Evolutionary conservation across 2,888 invertebrate genomes (phyloP), one percentile per base, ranked within the genome.

Genomic region (Callinectes sapidus): DNA sequence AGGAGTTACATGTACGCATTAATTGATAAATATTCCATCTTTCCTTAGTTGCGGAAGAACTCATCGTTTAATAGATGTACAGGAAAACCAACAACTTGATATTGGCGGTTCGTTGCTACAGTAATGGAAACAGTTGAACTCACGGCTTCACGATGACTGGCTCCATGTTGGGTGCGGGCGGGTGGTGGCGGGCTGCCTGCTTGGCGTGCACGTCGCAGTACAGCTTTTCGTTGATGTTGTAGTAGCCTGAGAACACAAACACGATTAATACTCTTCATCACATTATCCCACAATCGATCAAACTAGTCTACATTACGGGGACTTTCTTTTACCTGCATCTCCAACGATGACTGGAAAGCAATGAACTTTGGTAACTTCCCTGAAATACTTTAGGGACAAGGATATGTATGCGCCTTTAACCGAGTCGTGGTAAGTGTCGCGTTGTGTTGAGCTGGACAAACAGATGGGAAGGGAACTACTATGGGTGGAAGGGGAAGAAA

Each of bases 181-280:
- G 93, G 88, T 94, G 90, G 89, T 93, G 92, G 66, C 92, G 92
- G 61, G 94, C 94, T 8, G 94, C 94, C 87, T 94, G 94, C 91
- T 94, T 94, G 85, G 99, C 99, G 96, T 99, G 99, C 95, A 98
- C 97, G 96, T 99, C 99, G 96, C 99, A 99, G 96, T 99, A 99
- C 95, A 99, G 96, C 96, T 99, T 98, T 95, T 98, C 98, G 96
- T 98, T 98, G 96, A 99, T 97, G 96, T 98, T 98, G 97, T 98
- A 99, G 96, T 99, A 99, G 95, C 99, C 96, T 96, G 95, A n/a
- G 61, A 77, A 77, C 48, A 85, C 39, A 71, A 32, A 87, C 66
- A 87, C 28, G 48, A 23, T 48, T 35, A 42, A 87, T 35, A 10
- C 71, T 16, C 66, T 42, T 71, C 39, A 0, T n/a, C 71, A 89